Conservation (phyloP, 2,888 invertebrate genomes). For the Timema cristinae region DNA sequence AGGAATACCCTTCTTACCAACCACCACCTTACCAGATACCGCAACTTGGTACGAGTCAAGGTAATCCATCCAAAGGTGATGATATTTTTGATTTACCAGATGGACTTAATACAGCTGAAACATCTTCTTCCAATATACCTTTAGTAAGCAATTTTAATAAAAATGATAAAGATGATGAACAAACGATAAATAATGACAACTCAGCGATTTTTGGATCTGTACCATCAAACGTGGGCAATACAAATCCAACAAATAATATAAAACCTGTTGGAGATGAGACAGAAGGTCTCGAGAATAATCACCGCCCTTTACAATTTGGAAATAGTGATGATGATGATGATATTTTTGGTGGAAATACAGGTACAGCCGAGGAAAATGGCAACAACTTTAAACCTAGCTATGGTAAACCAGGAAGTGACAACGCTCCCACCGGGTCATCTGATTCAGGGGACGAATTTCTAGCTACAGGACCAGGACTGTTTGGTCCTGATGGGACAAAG, state of each 20-base stretch:
- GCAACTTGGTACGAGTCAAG: neutral
- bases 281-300: slow-evolving; percentile 14
- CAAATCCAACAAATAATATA: no score
- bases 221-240: no score
- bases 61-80: slow-evolving; percentile 9
- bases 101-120: neutral
- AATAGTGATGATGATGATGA: slow-evolving; percentile 20
- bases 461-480: neutral
- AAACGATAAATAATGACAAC: no score
- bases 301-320: slow-evolving; percentile 9
- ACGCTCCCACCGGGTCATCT: slow-evolving; percentile 2
- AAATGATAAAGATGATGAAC: no score
- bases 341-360: slow-evolving; percentile 22
- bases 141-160: no score
- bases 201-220: no score
- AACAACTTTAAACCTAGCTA: neutral
- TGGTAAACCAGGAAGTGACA: neutral
- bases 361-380: neutral
- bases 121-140: neutral
- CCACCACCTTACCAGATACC: slow-evolving; percentile 48
- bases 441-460: slow-evolving; percentile 15
- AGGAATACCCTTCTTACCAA: slow-evolving; percentile 16
- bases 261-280: neutral
- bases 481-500: neutral
- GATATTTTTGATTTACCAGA: slow-evolving; percentile 3